Conservation (phyloP, 2,113 vertebrate species). For the Chlorocebus sabaeus region DNA sequence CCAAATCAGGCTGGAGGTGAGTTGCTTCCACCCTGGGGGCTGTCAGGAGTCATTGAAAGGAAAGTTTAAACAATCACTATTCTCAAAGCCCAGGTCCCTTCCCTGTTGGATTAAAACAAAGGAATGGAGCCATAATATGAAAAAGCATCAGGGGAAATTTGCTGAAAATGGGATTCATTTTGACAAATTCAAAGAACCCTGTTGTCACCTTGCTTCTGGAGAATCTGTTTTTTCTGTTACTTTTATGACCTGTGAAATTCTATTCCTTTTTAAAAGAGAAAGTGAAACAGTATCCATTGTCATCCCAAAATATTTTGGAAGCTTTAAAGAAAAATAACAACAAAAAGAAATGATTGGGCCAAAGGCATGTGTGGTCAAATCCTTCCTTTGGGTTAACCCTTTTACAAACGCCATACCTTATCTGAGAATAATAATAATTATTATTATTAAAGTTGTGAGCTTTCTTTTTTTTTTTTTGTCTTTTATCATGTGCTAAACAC, state of each 20-base stretch:
- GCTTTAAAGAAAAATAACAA: background rate
- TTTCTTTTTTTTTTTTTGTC: background rate
- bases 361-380: background rate
- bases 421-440: background rate
- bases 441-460: background rate
- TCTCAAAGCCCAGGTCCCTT: constrained; percentile 63
- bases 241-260: constrained; percentile 25
- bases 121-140: background rate
- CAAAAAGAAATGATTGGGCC: background rate
- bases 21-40: constrained; percentile 68
- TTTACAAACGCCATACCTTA: background rate
- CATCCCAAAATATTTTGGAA: constrained; percentile 20
- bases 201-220: constrained; percentile 5
- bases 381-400: background rate
- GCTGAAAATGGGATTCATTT: constrained; percentile 41
- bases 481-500: background rate
- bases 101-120: constrained; percentile 25
- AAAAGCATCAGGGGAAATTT: constrained; percentile 44
- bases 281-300: background rate
- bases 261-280: constrained; percentile 19
- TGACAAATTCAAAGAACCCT: constrained; percentile 38
- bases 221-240: constrained; percentile 30
- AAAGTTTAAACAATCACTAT: constrained; percentile 80
- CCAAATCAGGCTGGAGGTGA: constrained; percentile 79
- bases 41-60: constrained; percentile 79